phyloP scores from a whole-genome alignment of 2,888 invertebrate genomes.

The Branchinecta sandiegonensis region DNA sequence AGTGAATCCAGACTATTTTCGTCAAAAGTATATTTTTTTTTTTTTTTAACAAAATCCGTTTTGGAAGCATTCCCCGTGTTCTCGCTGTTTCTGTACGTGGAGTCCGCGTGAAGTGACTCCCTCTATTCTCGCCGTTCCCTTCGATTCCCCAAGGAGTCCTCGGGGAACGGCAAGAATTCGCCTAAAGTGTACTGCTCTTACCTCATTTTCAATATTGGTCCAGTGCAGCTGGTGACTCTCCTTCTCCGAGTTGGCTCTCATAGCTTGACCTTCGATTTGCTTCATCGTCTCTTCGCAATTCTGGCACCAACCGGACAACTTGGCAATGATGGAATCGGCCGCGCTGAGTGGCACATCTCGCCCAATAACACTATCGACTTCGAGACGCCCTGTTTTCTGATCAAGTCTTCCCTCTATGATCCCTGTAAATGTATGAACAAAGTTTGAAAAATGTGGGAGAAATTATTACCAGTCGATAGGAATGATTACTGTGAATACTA shows the following conservation, averaged over 20 bases:
- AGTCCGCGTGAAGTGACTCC: too few relatives aligned
- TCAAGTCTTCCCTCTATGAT: conserved; percentile 91
- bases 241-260: conserved; percentile 70
- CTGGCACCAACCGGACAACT: conserved; percentile 74
- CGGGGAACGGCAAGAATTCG: too few relatives aligned
- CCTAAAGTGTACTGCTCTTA: conserved; percentile 32
- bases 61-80: too few relatives aligned
- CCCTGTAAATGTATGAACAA: conserved; percentile 40
- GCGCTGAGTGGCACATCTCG: conserved; percentile 77
- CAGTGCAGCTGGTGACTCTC: conserved; percentile 62
- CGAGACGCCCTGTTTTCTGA: conserved; percentile 80
- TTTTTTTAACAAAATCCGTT: too few relatives aligned
- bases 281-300: conserved; percentile 74
- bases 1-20: too few relatives aligned
- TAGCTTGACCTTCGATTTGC: conserved; percentile 78
- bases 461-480: too few relatives aligned
- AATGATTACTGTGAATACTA: too few relatives aligned
- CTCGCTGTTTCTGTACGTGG: too few relatives aligned
- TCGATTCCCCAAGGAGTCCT: too few relatives aligned
- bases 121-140: too few relatives aligned
- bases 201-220: conserved; percentile 70
- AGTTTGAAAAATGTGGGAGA: too few relatives aligned
- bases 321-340: conserved; percentile 61
- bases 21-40: too few relatives aligned
- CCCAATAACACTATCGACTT: conserved; percentile 86